Evolutionary conservation across 2,888 invertebrate genomes (phyloP).

Genomic region (Pyrocoelia pectoralis): DNA sequence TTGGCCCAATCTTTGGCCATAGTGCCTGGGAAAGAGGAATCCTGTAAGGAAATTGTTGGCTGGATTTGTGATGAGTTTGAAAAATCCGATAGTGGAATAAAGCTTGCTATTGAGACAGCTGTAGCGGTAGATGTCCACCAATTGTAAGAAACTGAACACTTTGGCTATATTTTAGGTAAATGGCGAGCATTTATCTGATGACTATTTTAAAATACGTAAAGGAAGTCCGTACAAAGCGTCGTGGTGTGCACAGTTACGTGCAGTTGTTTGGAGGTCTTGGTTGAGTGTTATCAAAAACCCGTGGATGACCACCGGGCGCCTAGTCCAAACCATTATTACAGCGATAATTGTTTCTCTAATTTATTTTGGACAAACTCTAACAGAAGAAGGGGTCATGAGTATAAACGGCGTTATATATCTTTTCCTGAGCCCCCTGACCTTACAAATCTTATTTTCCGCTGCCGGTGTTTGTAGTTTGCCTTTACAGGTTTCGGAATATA

Average conservation of each 20-base stretch:
- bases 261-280: conserved; percentile 91
- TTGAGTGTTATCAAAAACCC: conserved; percentile 90
- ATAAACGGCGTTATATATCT: conserved; percentile 93
- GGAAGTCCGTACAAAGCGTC: conserved; percentile 87
- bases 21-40: conserved; percentile 81
- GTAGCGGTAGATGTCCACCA: conserved; percentile 52
- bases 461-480: conserved; percentile 76
- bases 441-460: conserved; percentile 94
- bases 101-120: conserved; percentile 66
- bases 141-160: not conserved
- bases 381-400: conserved; percentile 92
- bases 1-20: conserved; percentile 90
- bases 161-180: too few species aligned
- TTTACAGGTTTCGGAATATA: too few species aligned
- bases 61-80: conserved; percentile 81
- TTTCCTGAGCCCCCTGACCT: conserved; percentile 91
- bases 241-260: conserved; percentile 88
- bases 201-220: too few species aligned
- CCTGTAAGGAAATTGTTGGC: conserved; percentile 79
- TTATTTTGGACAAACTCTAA: conserved; percentile 81
- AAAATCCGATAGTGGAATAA: conserved; percentile 69
- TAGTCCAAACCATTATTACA: conserved; percentile 84
- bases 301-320: conserved; percentile 82
- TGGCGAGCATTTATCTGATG: too few species aligned
- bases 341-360: conserved; percentile 86